phyloP scores from a whole-genome alignment of 2,797 vertebrate genomes.

The Pteronotus mesoamericanus region DNA sequence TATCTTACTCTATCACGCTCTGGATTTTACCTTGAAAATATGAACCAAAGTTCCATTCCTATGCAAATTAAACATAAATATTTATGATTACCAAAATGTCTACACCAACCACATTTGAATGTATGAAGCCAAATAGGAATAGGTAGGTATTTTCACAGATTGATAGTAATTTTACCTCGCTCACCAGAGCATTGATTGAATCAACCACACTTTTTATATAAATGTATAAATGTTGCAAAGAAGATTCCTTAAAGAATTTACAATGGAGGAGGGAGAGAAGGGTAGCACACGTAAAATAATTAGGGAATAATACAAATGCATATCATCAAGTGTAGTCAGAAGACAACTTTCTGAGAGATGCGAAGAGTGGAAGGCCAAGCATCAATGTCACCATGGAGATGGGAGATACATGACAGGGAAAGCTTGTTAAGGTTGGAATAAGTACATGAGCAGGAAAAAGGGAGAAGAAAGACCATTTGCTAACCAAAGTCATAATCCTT shows the following conservation, averaged over 20 bases:
- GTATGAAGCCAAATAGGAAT: background rate
- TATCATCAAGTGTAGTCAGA: background rate
- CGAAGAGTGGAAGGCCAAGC: background rate
- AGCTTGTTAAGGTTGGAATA: background rate
- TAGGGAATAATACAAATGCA: background rate
- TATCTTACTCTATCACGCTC: background rate
- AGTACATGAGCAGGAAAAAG: background rate
- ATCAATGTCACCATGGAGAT: background rate
- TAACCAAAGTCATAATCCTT: background rate
- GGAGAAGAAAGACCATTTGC: background rate
- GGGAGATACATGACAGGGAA: background rate
- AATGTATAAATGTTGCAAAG: background rate
- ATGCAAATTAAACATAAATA: background rate
- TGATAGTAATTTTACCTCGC: background rate
- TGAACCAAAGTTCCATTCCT: constrained; percentile 1
- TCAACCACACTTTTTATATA: background rate
- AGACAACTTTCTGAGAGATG: background rate
- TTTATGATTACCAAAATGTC: background rate
- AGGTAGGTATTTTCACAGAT: background rate
- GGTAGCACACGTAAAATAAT: background rate
- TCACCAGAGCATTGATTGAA: background rate
- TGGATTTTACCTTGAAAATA: background rate
- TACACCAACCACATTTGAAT: background rate
- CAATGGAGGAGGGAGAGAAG: background rate
- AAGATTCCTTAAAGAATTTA: background rate